Conservation (phyloP, 1,140 invertebrate species). For the Ostrea denselamellosa region DNA sequence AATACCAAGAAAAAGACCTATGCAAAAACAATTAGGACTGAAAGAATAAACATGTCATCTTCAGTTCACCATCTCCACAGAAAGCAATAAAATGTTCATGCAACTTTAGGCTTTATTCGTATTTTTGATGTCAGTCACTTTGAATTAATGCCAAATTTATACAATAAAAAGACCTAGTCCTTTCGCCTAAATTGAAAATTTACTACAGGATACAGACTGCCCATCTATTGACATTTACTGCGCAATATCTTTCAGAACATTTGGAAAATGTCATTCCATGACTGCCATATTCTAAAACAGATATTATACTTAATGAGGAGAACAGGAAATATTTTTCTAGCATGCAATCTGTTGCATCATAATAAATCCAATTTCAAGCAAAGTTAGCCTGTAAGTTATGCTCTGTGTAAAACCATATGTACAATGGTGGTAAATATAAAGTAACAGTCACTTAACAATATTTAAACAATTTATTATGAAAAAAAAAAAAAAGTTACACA, state of each 20-base stretch:
- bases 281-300: not conserved
- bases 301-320: not conserved
- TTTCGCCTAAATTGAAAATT: not conserved
- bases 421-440: too few species aligned
- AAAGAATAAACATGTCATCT: not conserved
- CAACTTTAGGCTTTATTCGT: not conserved
- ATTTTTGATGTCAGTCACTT: not conserved
- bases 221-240: not conserved
- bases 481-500: too few species aligned
- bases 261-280: not conserved
- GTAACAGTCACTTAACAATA: too few species aligned
- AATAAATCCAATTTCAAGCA: not conserved
- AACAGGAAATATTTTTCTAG: not conserved
- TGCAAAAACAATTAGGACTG: not conserved
- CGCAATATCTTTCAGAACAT: not conserved
- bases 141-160: slow-evolving; percentile 1
- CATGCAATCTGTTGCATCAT: not conserved
- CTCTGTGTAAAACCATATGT: too few species aligned
- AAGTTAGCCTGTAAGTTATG: too few species aligned
- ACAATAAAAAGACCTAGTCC: not conserved
- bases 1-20: not conserved
- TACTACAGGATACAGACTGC: not conserved
- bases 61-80: not conserved
- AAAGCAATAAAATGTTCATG: not conserved
- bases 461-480: too few species aligned